These are phyloP conservation scores for Liopterus haemorrhoidalis DNA, from an alignment of 2,888 invertebrate genomes.

Conservation along the genomic window DNA sequence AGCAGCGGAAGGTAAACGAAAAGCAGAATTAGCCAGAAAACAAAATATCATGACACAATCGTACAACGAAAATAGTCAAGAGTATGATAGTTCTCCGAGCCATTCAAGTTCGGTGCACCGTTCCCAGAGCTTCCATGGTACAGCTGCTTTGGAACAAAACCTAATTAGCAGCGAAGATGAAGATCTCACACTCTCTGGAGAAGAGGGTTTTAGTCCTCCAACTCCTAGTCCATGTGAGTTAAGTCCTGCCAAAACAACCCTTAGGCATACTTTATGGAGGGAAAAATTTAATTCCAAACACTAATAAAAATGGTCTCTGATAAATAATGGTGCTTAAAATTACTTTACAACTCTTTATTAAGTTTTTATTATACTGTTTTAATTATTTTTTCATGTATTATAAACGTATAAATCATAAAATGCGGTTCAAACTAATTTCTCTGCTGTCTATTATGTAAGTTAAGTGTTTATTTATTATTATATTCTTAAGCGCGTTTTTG, in stretches of 20 bases:
- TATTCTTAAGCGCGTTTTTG: too few species aligned
- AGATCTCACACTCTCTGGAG: constrained; percentile 44
- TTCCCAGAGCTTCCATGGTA: constrained; percentile 48
- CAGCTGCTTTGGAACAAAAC: constrained; percentile 44
- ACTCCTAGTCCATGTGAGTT: constrained; percentile 46
- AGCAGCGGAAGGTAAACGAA: constrained; percentile 77
- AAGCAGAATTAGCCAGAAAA: constrained; percentile 52
- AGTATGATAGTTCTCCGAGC: constrained; percentile 45
- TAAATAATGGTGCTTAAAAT: background rate
- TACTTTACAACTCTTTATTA: background rate
- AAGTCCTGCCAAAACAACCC: constrained; percentile 40
- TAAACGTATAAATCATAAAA: background rate
- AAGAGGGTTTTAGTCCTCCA: constrained; percentile 46
- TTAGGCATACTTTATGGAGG: constrained; percentile 40
- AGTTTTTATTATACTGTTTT: background rate
- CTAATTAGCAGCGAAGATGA: constrained; percentile 43
- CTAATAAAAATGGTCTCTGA: constrained; percentile 1
- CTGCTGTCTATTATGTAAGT: too few species aligned
- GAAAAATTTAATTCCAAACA: constrained; percentile 28
- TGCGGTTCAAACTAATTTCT: too few species aligned
- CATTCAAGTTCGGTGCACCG: constrained; percentile 46
- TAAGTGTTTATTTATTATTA: too few species aligned
- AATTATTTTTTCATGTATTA: background rate
- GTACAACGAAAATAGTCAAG: constrained; percentile 38
- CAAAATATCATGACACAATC: constrained; percentile 43